Base-by-base conservation (phyloP, 2,797 vertebrate species). In the Neosalanx taihuensis region DNA sequence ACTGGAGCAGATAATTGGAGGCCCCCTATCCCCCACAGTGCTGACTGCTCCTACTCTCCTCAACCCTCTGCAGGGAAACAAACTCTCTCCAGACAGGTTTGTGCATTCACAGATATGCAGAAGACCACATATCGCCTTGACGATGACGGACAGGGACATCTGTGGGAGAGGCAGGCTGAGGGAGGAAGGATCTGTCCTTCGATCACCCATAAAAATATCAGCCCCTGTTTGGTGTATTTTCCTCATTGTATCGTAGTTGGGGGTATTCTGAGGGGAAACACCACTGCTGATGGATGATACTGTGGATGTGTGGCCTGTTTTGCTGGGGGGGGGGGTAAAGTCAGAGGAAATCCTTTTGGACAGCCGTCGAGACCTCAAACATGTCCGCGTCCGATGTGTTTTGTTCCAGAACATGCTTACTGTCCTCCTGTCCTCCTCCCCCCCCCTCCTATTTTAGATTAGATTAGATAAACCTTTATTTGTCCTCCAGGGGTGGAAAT, bases 1-100 rank as follows among this genome's bases (percentile, higher is more conserved):
- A 86, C 76, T 81, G 78, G 75, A 84, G 86, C 84, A 85, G 85
- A 84, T 89, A 83, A 89, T 87, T 88, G 84, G 76, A 77, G 72
- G 76, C 73, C 26, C 75, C 80, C 71, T 56, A 69, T 62, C 68
- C 67, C 18, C 72, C 79, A 74, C 74, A 72, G 71, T 64, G 74
- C 78, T 69, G 71, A 71, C 75, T 66, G 68, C 78, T 77, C 72
- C 56, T 67, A 58, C 75, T 65, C 65, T 78, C 70, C 35, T 33
- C 15, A 33, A 72, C 74, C 81, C 77, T 76, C 70, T 76, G 66
- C 75, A 67, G 65, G 71, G 49, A 46, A 66, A 66, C n/a, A 66
- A 87, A 83, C 72, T 79, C 33, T 64, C n/a, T n/a, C 17, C 15
- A 49, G 37, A 75, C 79, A 73, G 69, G 69, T 81, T 53, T 15